Base-by-base conservation (phyloP, 1,140 invertebrate species). In the Pogonus chalceus region DNA sequence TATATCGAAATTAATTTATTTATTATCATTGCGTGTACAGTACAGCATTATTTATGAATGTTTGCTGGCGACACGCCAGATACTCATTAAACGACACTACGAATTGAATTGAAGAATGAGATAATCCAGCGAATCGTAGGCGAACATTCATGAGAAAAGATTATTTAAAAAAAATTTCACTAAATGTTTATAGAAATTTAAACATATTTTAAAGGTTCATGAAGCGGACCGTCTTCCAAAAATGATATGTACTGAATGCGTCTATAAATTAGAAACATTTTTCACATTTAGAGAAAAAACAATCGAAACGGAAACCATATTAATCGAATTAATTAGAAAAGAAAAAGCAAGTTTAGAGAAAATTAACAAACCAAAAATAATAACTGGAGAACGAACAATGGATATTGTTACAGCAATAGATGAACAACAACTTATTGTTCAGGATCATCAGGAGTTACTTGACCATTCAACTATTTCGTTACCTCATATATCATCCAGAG, bases 201-300 rank as follows among this genome's bases (percentile, higher is more conserved):
- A n/a, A n/a, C 68, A 1, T 54, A 39, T 60, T 60, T 10, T 56
- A 14, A 31, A 80, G 79, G 72, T 80, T 12, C 73, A 73, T n/a
- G 67, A 75, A 61, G 68, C 66, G 14, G 79, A 80, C 63, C 74
- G 76, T 51, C 61, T 81, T 20, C 79, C 79, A 21, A 81, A 81
- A 71, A 71, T 79, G 56, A 69, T 81, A 1, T 81, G 79, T 57
- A 72, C 77, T 52, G 72, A 77, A 35, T 81, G 79, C 62, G 69
- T 77, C 20, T 79, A 71, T 50, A 80, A 80, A 63, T 55, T 81
- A 23, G 78, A 81, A 56, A 67, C 78, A 46, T 60, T 80, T 18
- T 78, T 72, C 65, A 77, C 80, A 47, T 81, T 81, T 66, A 70
- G 76, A 52, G 76, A 79, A 60, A 76, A 76, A 57, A 74, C 72